Conservation (phyloP, 1,140 invertebrate genomes). For the Drosophila orosa region DNA sequence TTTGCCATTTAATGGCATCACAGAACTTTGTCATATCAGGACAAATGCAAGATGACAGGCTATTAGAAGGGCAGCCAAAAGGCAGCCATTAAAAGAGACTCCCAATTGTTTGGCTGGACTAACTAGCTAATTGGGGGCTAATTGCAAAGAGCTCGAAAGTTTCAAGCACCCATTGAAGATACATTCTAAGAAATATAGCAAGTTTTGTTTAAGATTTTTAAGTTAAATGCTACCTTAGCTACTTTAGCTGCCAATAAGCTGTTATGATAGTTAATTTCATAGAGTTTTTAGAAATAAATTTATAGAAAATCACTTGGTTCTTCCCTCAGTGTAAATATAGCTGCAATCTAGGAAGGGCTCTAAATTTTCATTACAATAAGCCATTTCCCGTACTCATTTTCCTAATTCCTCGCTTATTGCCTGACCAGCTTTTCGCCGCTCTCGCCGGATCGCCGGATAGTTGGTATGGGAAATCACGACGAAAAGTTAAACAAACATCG, state of each 20-base stretch:
- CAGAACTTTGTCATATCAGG: constrained; percentile 39
- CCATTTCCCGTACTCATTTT: constrained; percentile 26
- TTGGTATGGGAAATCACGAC: constrained; percentile 46
- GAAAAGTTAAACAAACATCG: constrained; percentile 73
- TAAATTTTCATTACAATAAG: constrained; percentile 40
- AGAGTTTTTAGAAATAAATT: neutral
- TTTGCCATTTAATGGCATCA: constrained; percentile 71
- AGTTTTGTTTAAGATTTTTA: too few relatives aligned
- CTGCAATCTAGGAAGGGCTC: constrained; percentile 18
- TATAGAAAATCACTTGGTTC: neutral
- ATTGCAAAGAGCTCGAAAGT: neutral
- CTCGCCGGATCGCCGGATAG: constrained; percentile 5
- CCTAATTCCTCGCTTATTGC: constrained; percentile 42
- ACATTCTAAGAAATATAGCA: neutral
- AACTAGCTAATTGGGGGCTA: constrained; percentile 3
- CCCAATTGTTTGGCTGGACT: too few relatives aligned
- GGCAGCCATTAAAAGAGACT: constrained; percentile 17
- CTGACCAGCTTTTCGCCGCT: constrained; percentile 29
- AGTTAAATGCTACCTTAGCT: neutral
- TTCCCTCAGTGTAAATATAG: neutral
- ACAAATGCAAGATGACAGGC: constrained; percentile 66
- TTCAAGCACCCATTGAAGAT: neutral
- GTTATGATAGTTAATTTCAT: neutral
- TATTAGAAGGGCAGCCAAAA: constrained; percentile 21
- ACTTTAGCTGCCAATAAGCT: neutral